A percentile compares a stretch with the other conserved stretches of the same genome.
These are phyloP conservation scores for Rhynchomys soricoides DNA, from an alignment of 2,113 vertebrate genomes.

Conservation along the genomic window DNA sequence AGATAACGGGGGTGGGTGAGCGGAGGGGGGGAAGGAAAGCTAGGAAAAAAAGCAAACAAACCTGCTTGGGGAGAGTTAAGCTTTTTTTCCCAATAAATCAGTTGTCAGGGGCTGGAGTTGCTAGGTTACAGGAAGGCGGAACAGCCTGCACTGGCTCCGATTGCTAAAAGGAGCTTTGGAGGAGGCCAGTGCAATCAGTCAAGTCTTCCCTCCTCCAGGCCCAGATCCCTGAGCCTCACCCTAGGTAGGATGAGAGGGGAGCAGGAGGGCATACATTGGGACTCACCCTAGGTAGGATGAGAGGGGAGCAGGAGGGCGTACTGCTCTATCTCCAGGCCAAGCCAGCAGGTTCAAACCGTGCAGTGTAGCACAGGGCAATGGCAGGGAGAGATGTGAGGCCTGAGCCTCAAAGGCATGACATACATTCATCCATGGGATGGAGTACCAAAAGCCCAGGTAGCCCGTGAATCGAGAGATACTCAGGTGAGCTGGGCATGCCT, in stretches of 20 bases:
- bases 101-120: constrained; percentile 60
- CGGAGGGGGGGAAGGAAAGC: background rate
- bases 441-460: background rate
- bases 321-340: background rate
- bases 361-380: background rate
- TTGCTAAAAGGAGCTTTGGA: constrained; percentile 62
- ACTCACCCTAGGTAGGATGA: background rate
- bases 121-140: constrained; percentile 65
- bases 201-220: constrained; percentile 50
- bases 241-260: background rate
- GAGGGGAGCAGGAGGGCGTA: background rate
- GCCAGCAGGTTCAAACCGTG: background rate
- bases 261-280: background rate
- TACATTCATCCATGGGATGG: background rate
- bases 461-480: accelerated
- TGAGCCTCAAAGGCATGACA: too few species aligned
- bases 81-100: constrained; percentile 55
- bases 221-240: background rate
- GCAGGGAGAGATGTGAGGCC: background rate
- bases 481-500: background rate
- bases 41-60: background rate
- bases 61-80: constrained; percentile 40
- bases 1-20: too few species aligned
- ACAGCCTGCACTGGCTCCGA: background rate
- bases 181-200: background rate